Evolutionary conservation across 2,113 vertebrate genomes (phyloP).

Genomic region (Anarhynchus alexandrinus): DNA sequence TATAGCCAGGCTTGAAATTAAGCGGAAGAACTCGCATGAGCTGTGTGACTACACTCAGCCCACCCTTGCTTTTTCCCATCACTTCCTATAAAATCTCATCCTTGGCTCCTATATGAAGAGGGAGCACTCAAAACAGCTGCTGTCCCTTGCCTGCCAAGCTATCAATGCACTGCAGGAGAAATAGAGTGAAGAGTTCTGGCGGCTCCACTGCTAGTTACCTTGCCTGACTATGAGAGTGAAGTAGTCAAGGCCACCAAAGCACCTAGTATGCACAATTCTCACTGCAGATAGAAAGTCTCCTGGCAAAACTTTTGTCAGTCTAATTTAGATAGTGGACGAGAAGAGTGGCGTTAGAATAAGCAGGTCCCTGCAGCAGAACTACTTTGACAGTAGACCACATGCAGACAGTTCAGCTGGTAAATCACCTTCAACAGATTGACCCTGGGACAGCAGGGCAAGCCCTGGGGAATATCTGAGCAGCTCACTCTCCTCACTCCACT

Average conservation of each 20-base stretch:
- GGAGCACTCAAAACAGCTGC: slow-evolving; percentile 22
- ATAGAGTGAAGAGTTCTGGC: not conserved
- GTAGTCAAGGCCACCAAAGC: not conserved
- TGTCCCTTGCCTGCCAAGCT: not conserved
- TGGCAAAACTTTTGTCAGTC: not conserved
- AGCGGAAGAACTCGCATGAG: not conserved
- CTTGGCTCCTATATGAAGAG: not conserved
- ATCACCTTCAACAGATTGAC: not conserved
- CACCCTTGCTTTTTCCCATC: slow-evolving; percentile 6
- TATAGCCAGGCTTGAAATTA: not conserved
- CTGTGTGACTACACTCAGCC: not conserved
- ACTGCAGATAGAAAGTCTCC: not conserved
- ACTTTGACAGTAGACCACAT: not conserved
- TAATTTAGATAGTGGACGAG: not conserved
- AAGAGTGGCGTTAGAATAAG: not conserved
- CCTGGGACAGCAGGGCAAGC: rapidly evolving
- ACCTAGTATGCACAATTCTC: not conserved
- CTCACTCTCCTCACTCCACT: not conserved
- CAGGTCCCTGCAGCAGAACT: not conserved
- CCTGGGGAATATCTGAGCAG: not conserved
- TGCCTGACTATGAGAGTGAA: not conserved
- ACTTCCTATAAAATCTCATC: slow-evolving; percentile 5
- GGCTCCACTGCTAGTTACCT: not conserved
- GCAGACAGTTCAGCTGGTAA: not conserved
- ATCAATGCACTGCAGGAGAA: not conserved